Conservation (phyloP, 2,113 vertebrate genomes). For the Sylvietta virens region DNA sequence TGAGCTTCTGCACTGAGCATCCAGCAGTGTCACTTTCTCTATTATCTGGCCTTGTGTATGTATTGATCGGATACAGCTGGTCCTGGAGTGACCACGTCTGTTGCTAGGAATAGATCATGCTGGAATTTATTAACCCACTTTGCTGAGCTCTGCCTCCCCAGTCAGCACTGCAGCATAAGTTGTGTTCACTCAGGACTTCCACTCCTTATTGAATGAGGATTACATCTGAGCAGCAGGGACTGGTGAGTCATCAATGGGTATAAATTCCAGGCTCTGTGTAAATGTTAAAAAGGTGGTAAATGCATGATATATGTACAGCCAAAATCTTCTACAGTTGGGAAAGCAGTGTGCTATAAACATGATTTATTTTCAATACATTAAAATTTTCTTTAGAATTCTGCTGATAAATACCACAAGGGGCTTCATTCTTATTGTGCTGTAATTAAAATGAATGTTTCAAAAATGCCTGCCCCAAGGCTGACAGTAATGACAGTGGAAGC, state of each 20-base stretch:
- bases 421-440: neutral
- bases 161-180: neutral
- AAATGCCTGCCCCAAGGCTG: neutral
- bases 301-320: conserved; percentile 11
- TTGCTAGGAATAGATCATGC: neutral
- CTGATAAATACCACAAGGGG: conserved; percentile 13
- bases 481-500: neutral
- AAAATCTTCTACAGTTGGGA: neutral
- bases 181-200: neutral
- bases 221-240: conserved; percentile 20
- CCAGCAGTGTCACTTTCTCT: neutral
- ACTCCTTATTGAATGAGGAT: conserved; percentile 23
- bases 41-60: neutral
- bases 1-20: neutral
- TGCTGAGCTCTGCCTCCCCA: neutral
- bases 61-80: neutral
- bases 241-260: conserved; percentile 17
- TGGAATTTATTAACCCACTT: conserved; percentile 26
- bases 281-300: conserved; percentile 48
- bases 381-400: neutral
- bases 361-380: conserved; percentile 45
- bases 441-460: conserved; percentile 39
- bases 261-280: conserved; percentile 36
- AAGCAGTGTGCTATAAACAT: conserved; percentile 3
- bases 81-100: neutral